Percentiles rank a stretch among this genome's conserved stretches.
Conservation (phyloP, 2,113 vertebrate genomes). For the Pyrgilauda ruficollis region DNA sequence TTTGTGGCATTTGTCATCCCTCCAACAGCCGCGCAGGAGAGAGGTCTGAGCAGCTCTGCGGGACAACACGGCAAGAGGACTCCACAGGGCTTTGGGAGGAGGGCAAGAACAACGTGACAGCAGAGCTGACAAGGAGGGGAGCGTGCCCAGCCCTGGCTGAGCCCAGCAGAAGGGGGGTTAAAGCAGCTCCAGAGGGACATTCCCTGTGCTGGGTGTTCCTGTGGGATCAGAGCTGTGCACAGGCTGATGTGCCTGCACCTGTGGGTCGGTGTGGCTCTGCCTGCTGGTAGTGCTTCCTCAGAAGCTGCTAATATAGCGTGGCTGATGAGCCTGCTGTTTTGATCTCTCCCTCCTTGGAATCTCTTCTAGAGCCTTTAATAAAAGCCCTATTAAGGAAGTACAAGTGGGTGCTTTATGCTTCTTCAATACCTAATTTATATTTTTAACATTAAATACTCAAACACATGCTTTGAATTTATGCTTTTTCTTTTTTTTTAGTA, state of each 20-base stretch:
- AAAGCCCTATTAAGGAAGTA: constrained; percentile 22
- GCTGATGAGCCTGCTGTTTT: not conserved
- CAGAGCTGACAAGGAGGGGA: not conserved
- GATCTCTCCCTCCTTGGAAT: not conserved
- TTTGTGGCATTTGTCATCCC: not conserved
- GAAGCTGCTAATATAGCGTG: not conserved
- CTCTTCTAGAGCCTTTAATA: constrained; percentile 26
- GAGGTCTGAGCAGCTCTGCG: not conserved
- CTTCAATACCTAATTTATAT: constrained; percentile 9
- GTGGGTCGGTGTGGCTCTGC: not conserved
- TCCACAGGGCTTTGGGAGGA: not conserved
- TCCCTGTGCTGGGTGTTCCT: not conserved
- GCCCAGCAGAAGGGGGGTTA: not conserved
- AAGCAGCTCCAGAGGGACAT: not conserved
- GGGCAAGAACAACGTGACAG: not conserved
- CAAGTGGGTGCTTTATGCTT: constrained; percentile 22
- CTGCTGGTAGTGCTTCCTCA: not conserved
- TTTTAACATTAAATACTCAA: constrained; percentile 44
- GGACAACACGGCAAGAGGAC: not conserved
- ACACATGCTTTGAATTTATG: not conserved
- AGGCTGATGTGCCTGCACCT: not conserved
- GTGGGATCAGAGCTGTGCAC: not conserved
- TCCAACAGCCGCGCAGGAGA: not conserved
- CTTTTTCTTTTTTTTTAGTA: not conserved
- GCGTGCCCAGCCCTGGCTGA: rapidly evolving